A percentile compares a stretch with the other conserved stretches of the same genome.
phyloP scores from a whole-genome alignment of 2,888 invertebrate genomes.

The Acanthacorydalis orientalis region DNA sequence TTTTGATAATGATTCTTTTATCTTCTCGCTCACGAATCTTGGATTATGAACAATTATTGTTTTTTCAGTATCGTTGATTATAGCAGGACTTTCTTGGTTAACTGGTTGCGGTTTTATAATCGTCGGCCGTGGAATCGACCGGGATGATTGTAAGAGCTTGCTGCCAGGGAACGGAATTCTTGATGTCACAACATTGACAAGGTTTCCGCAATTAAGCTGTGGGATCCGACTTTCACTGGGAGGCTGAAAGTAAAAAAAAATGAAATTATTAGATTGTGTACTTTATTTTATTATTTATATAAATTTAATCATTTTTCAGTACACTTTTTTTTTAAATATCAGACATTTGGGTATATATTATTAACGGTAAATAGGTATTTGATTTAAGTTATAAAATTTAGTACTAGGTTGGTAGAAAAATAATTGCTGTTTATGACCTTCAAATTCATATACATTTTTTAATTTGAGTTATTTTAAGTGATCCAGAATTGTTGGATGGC shows the following conservation, averaged over 20 bases:
- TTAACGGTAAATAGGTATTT: too few relatives aligned
- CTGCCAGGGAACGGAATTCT: constrained; percentile 2
- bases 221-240: constrained; percentile 21
- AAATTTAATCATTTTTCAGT: too few relatives aligned
- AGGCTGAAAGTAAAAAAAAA: constrained; percentile 16
- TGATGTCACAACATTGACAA: constrained; percentile 9
- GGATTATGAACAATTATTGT: not conserved
- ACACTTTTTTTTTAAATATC: too few relatives aligned
- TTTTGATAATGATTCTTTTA: too few relatives aligned
- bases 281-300: too few relatives aligned
- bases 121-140: constrained; percentile 2
- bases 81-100: constrained; percentile 1
- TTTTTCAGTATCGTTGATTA: not conserved
- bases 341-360: too few relatives aligned
- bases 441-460: too few relatives aligned
- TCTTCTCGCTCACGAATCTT: not conserved
- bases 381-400: too few relatives aligned
- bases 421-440: too few relatives aligned
- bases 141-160: constrained; percentile 1
- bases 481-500: too few relatives aligned
- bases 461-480: too few relatives aligned
- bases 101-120: not conserved
- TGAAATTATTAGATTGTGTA: not conserved
- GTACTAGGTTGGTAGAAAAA: too few relatives aligned
- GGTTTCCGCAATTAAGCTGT: constrained; percentile 20